Evolutionary conservation across 53 echinoderm and acorn worm species (phyloP), one percentile per base, ranked within the genome.

Genomic region (Crossaster papposus): DNA sequence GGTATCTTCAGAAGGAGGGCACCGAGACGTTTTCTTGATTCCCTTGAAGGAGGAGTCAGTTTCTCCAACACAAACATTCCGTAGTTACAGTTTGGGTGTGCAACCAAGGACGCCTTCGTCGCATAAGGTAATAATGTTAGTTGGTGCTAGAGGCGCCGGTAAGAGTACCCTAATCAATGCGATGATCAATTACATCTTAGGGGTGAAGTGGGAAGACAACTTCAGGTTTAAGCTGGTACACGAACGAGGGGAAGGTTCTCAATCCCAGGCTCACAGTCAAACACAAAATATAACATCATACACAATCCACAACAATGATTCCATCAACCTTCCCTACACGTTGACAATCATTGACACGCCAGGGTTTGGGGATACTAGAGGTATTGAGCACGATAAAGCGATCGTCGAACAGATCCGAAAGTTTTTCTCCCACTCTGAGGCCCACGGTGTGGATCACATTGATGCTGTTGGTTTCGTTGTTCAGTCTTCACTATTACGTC

Each of bases 91-190:
- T 34, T 76, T 90, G 30, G 90, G 90, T 74, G 2, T 23, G 33
- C 50, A 1, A 30, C 20, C 78, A 11, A 12, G 80, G 44, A 36
- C 13, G 22, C 17, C 17, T 13, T 18, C 17, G 11, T 33, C 55
- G 20, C 70, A 91, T 20, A 89, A 91, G 26, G 79, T 93, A 15
- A 89, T 91, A 30, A 89, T 94, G 92, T 64, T 92, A 9, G 90
- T 94, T 77, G 94, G 94, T 58, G 92, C 92, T 65, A 93, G 93
- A 34, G 95, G 95, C 18, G 93, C 93, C 29, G 95, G 95, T 4
- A 95, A 95, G 63, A 91, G 88, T 23, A 93, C 93, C 14, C 85
- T 93, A 26, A 92, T 95, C 68, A 95, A 95, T 54, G 95, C 93
- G 22, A 65, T 95, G 76, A 62, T 89, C 37, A 95, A 95, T 64